Conservation (phyloP, 2,113 vertebrate species). For the Nothobranchius furzeri region DNA sequence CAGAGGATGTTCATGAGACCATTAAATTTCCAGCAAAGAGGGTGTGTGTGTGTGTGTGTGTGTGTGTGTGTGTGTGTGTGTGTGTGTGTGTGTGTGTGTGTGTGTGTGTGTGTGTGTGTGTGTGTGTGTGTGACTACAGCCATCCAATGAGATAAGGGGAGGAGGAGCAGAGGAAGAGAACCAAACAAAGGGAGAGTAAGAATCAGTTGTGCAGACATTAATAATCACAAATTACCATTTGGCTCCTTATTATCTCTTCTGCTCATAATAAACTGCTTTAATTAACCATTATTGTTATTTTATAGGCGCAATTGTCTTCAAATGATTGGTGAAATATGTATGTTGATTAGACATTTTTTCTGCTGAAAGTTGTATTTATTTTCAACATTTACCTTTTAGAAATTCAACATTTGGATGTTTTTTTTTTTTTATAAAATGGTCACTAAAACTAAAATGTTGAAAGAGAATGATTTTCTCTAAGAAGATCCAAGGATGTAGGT, state of each 20-base stretch:
- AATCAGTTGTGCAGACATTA: constrained; percentile 8
- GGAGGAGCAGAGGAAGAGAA: constrained; percentile 24
- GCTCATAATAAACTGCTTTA: neutral
- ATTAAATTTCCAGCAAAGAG: constrained; percentile 76
- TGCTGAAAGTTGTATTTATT: too few relatives aligned
- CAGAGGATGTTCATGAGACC: constrained; percentile 79
- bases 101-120: constrained; percentile 12
- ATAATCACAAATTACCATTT: constrained; percentile 3
- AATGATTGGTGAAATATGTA: neutral
- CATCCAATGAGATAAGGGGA: constrained; percentile 18
- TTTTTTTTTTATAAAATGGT: too few relatives aligned
- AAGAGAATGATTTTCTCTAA: too few relatives aligned
- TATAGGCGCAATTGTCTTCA: neutral
- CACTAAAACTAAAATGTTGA: too few relatives aligned
- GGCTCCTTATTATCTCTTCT: constrained; percentile 13
- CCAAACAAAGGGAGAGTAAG: constrained; percentile 27
- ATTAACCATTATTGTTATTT: neutral
- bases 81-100: constrained; percentile 6
- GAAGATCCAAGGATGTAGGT: too few relatives aligned
- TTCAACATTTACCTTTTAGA: neutral
- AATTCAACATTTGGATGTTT: neutral
- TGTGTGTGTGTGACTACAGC: constrained; percentile 12
- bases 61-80: constrained; percentile 20
- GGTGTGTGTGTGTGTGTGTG: constrained; percentile 45
- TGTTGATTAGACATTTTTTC: neutral